phyloP scores from a whole-genome alignment of 2,113 vertebrate genomes.

The Vidua chalybeata region DNA sequence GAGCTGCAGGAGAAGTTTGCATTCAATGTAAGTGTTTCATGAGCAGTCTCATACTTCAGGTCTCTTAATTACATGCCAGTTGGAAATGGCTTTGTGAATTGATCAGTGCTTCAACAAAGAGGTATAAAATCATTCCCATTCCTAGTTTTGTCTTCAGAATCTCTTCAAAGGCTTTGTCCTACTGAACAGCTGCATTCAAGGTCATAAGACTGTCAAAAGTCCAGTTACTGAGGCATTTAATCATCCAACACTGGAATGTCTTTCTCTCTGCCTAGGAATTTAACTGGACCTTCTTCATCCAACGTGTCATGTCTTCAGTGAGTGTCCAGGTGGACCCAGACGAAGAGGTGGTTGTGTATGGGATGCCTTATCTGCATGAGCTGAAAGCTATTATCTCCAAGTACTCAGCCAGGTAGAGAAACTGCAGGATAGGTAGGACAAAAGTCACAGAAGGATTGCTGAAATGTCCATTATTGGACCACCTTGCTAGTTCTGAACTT shows the following conservation, averaged over 20 bases:
- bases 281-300: conserved; percentile 93
- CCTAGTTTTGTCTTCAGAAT: not conserved
- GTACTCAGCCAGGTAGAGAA: conserved; percentile 84
- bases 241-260: not conserved
- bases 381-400: conserved; percentile 82
- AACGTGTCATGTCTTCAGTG: conserved; percentile 85
- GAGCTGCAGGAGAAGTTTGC: conserved; percentile 84
- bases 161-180: not conserved
- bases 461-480: not conserved
- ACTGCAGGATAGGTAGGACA: not conserved
- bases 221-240: not conserved
- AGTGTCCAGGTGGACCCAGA: conserved; percentile 74
- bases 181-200: not conserved
- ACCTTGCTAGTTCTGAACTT: not conserved
- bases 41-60: not conserved
- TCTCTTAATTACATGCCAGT: not conserved
- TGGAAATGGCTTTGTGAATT: not conserved
- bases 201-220: not conserved
- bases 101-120: not conserved
- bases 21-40: conserved; percentile 81
- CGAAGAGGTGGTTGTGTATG: conserved; percentile 92
- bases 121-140: not conserved
- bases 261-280: conserved; percentile 80
- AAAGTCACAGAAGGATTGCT: not conserved
- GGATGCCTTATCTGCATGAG: conserved; percentile 87